Evolutionary conservation across 2,888 invertebrate genomes (phyloP).

Genomic region (Eubasilissa splendida): DNA sequence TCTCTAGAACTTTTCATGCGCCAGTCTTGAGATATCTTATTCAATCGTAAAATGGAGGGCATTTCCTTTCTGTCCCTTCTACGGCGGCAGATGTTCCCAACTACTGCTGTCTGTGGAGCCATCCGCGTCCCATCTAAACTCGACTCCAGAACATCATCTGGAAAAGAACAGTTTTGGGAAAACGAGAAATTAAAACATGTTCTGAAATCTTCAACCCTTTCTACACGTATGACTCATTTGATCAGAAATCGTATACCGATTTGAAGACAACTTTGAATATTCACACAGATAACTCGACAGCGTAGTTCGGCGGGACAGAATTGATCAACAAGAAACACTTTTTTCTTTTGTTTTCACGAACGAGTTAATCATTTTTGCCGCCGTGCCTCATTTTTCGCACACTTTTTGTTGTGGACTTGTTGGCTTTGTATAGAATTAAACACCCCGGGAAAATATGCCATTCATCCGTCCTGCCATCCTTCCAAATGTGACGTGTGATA

Average conservation of each 20-base stretch:
- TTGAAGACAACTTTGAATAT: not conserved
- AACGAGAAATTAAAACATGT: not conserved
- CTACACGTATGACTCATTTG: not conserved
- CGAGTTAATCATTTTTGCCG: not conserved
- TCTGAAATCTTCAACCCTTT: not conserved
- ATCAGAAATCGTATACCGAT: not conserved
- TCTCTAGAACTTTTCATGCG: not conserved
- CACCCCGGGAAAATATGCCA: conserved; percentile 36
- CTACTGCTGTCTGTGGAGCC: conserved; percentile 16
- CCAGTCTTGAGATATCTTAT: conserved; percentile 39
- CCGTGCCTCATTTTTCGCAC: not conserved
- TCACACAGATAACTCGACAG: not conserved
- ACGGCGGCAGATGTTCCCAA: conserved; percentile 34
- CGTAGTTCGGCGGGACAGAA: not conserved
- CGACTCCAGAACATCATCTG: not conserved
- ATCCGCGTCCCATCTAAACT: conserved; percentile 10
- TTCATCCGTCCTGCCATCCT: conserved; percentile 42
- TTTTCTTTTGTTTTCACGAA: not conserved
- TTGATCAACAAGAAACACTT: not conserved
- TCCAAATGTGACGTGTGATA: conserved; percentile 52
- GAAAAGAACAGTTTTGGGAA: not conserved
- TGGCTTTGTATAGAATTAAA: conserved; percentile 18
- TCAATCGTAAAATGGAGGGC: conserved; percentile 44
- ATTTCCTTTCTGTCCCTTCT: conserved; percentile 18
- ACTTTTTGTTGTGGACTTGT: not conserved